Evolutionary conservation across 2,888 invertebrate genomes (phyloP).

Genomic region (Drosophila maculinotata): DNA sequence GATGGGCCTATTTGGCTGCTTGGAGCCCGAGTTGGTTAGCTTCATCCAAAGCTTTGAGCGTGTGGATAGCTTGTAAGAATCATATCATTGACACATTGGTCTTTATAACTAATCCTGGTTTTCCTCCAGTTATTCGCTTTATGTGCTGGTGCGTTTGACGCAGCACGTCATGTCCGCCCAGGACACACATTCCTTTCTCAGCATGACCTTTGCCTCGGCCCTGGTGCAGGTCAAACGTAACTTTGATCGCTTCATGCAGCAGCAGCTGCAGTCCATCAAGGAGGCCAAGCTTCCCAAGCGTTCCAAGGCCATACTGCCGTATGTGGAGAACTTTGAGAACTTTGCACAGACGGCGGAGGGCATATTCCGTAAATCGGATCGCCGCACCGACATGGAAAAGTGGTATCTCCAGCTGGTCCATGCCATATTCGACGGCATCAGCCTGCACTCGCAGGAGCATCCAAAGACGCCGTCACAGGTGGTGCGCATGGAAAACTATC

Average conservation of each 20-base stretch:
- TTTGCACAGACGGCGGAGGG: constrained; percentile 94
- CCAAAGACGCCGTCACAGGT: constrained; percentile 97
- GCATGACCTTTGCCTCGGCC: constrained; percentile 94
- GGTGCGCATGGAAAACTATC: constrained; percentile 98
- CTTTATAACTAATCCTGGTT: not conserved
- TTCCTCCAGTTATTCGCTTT: constrained; percentile 93
- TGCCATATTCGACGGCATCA: constrained; percentile 93
- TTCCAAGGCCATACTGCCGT: constrained; percentile 94
- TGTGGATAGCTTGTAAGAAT: constrained; percentile 93
- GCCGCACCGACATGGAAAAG: constrained; percentile 95
- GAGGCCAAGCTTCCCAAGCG: constrained; percentile 89
- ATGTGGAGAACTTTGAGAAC: constrained; percentile 95
- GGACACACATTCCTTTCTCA: constrained; percentile 93
- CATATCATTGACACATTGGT: not conserved
- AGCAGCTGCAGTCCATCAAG: constrained; percentile 92
- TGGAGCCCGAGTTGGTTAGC: constrained; percentile 94
- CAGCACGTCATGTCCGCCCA: constrained; percentile 96
- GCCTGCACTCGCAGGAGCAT: constrained; percentile 91
- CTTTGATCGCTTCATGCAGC: constrained; percentile 96
- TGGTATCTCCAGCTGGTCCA: constrained; percentile 94
- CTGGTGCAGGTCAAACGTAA: constrained; percentile 94
- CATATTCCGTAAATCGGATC: constrained; percentile 93
- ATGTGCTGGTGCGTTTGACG: constrained; percentile 95
- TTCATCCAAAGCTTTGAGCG: constrained; percentile 95
- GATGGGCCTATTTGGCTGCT: constrained; percentile 94